Evolutionary conservation across 1,140 invertebrate genomes (phyloP).

Genomic region (Rhizoglyphus robini): DNA sequence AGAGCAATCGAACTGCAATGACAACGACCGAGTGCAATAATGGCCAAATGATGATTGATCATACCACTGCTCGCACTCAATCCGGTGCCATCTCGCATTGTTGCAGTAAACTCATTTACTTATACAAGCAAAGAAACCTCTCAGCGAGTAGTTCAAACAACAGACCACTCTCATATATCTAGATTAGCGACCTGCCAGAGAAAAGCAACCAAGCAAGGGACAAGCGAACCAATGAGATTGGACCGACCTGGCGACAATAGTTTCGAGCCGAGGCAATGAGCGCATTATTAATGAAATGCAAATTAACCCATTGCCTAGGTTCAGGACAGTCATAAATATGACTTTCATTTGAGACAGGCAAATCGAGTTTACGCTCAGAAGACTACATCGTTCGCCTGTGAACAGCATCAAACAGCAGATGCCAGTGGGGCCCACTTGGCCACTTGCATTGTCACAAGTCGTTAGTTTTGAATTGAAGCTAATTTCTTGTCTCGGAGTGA

Average conservation of each 20-base stretch:
- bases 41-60: slow-evolving; percentile 14
- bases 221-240: neutral
- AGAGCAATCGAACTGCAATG: neutral
- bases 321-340: slow-evolving; percentile 3
- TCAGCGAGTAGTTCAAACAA: neutral
- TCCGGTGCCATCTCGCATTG: neutral
- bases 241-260: neutral
- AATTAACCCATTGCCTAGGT: neutral
- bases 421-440: neutral
- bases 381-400: neutral
- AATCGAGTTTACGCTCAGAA: neutral
- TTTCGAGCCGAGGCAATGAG: neutral
- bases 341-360: neutral
- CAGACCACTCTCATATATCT: neutral
- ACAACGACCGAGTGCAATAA: neutral
- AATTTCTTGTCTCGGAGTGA: neutral
- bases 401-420: neutral
- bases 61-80: neutral
- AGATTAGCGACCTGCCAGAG: neutral
- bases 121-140: neutral
- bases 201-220: neutral
- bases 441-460: neutral
- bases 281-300: slow-evolving; percentile 8
- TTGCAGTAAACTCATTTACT: neutral
- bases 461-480: neutral